phyloP scores from a whole-genome alignment of 2,888 invertebrate species.

The Osmoderma eremita region DNA sequence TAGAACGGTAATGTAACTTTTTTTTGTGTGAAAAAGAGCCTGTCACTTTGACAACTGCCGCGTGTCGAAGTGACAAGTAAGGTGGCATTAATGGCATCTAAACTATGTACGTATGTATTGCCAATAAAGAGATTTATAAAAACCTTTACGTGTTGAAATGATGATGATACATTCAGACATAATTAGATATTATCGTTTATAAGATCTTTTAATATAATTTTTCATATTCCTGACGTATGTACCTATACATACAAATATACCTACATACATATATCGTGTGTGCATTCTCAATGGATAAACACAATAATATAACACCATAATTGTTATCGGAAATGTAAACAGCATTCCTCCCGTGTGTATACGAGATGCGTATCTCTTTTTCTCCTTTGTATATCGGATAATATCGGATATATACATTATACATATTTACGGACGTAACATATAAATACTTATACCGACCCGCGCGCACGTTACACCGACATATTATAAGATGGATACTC shows the following conservation, averaged over 20 bases:
- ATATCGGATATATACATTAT: constrained; percentile 16
- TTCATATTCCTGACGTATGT: too few species aligned
- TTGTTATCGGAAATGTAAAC: constrained; percentile 32
- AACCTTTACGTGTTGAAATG: too few species aligned
- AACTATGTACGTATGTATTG: too few species aligned
- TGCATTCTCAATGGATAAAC: too few species aligned
- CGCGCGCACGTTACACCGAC: neutral
- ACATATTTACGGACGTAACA: constrained; percentile 3
- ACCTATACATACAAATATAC: too few species aligned
- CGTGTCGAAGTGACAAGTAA: neutral
- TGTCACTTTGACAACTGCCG: neutral
- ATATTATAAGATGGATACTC: neutral
- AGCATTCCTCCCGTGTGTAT: constrained; percentile 21
- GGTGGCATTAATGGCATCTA: too few species aligned
- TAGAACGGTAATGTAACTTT: neutral
- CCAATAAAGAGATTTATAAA: too few species aligned
- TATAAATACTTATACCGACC: neutral
- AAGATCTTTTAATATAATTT: too few species aligned
- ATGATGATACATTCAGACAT: too few species aligned
- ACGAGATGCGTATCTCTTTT: constrained; percentile 23
- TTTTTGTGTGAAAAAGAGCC: neutral
- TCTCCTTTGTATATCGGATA: constrained; percentile 22
- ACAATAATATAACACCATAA: neutral
- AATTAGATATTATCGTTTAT: too few species aligned
- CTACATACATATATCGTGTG: too few species aligned